These are phyloP conservation scores for Muscicapa comitata DNA, from an alignment of 2,797 vertebrate genomes.

Conservation along the genomic window DNA sequence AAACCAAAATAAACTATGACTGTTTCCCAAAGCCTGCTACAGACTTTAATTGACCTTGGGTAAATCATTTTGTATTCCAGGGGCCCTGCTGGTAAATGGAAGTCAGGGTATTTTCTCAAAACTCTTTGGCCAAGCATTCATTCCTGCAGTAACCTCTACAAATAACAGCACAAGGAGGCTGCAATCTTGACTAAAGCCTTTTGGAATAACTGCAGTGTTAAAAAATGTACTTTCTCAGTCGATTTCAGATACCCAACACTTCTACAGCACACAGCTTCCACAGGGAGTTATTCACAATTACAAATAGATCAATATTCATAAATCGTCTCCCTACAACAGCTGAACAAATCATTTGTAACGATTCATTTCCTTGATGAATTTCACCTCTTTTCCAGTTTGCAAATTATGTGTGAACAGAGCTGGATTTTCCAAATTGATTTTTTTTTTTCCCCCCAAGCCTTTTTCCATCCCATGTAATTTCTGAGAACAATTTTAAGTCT, in stretches of 20 bases:
- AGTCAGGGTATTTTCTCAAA: background rate
- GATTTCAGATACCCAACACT: background rate
- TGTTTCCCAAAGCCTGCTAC: background rate
- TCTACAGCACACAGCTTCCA: background rate
- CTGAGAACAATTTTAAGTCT: background rate
- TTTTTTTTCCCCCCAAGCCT: background rate
- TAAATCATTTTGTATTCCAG: background rate
- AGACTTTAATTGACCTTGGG: background rate
- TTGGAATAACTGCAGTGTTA: background rate
- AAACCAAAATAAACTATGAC: background rate
- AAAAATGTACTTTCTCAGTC: background rate
- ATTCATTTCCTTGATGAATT: slow-evolving; percentile 59
- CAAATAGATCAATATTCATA: slow-evolving; percentile 29
- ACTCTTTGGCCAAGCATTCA: background rate
- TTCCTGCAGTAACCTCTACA: background rate
- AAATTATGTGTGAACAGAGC: background rate
- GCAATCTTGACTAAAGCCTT: background rate
- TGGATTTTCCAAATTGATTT: slow-evolving; percentile 19
- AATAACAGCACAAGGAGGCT: background rate
- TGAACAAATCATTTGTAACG: slow-evolving; percentile 39
- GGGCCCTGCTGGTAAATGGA: background rate
- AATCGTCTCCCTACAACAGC: slow-evolving; percentile 6
- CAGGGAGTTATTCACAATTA: slow-evolving; percentile 24
- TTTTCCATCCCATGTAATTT: background rate
- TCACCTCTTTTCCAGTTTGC: slow-evolving; percentile 14